Percentiles rank a stretch among this genome's conserved stretches.
Evolutionary conservation across 2,888 invertebrate species (phyloP).

Genomic region (Tetrapedia diversipes): DNA sequence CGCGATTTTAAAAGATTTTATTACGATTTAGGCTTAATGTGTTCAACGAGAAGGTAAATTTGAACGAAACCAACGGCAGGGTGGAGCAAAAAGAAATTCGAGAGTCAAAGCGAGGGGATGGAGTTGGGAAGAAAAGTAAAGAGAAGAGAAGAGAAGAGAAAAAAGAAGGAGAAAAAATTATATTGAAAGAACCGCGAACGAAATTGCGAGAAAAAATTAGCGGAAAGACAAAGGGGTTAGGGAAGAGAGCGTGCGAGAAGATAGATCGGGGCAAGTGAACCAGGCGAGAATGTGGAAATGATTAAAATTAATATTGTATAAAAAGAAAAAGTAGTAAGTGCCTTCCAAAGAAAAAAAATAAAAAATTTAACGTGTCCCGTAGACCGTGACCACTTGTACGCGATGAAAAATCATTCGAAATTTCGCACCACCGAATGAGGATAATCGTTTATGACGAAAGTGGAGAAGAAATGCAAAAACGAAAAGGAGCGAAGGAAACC

Average conservation of each 20-base stretch:
- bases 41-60: constrained; percentile 78
- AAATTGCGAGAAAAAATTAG: constrained; percentile 61
- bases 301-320: constrained; percentile 85
- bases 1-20: constrained; percentile 69
- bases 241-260: constrained; percentile 60
- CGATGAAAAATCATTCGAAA: constrained; percentile 80
- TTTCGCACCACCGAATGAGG: constrained; percentile 71
- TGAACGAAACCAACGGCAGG: constrained; percentile 53
- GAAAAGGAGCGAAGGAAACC: not conserved
- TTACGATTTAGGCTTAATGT: constrained; percentile 82
- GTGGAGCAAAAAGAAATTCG: constrained; percentile 40
- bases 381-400: constrained; percentile 83
- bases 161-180: constrained; percentile 25
- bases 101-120: constrained; percentile 31
- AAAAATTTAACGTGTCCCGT: constrained; percentile 80
- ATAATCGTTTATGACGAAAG: constrained; percentile 55
- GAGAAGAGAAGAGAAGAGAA: constrained; percentile 28
- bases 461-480: not conserved
- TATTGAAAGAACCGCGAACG: constrained; percentile 50
- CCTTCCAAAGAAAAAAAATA: constrained; percentile 90
- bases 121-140: constrained; percentile 15
- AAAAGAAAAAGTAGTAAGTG: constrained; percentile 89
- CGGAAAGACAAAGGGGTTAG: constrained; percentile 43
- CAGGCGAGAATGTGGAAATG: constrained; percentile 68
- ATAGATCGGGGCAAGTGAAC: constrained; percentile 65